Conservation (phyloP, 2,888 invertebrate species). For the Eumerus sabulonum region DNA sequence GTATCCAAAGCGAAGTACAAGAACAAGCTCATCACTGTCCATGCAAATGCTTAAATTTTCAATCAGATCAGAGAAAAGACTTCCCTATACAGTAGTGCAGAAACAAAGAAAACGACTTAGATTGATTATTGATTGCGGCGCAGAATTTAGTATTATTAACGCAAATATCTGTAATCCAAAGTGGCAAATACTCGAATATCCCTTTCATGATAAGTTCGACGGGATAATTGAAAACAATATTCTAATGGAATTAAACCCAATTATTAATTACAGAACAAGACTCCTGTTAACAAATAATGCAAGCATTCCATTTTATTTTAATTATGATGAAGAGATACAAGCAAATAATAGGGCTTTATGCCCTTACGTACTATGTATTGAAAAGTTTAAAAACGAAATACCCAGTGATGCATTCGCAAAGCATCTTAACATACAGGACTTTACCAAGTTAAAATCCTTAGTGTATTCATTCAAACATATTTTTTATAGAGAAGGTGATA, state of each 20-base stretch:
- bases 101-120: not conserved
- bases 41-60: not conserved
- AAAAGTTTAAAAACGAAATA: too few relatives aligned
- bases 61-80: not conserved
- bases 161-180: slow-evolving; percentile 7
- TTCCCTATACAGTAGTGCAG: slow-evolving; percentile 14
- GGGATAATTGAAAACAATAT: slow-evolving; percentile 5
- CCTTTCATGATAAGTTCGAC: not conserved
- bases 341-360: too few relatives aligned
- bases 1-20: slow-evolving; percentile 1
- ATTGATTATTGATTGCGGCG: slow-evolving; percentile 23
- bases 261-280: not conserved
- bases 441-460: slow-evolving; percentile 1
- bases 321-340: not conserved
- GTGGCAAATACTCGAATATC: slow-evolving; percentile 5
- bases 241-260: not conserved
- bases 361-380: too few relatives aligned
- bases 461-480: slow-evolving; percentile 22
- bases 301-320: not conserved
- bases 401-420: not conserved
- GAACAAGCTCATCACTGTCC: slow-evolving; percentile 1
- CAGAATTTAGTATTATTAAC: slow-evolving; percentile 8
- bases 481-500: slow-evolving; percentile 45
- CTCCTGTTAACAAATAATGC: not conserved
- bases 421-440: not conserved